These are phyloP conservation scores for Bombus superbus DNA, from an alignment of 1,140 invertebrate species.

Conservation along the genomic window DNA sequence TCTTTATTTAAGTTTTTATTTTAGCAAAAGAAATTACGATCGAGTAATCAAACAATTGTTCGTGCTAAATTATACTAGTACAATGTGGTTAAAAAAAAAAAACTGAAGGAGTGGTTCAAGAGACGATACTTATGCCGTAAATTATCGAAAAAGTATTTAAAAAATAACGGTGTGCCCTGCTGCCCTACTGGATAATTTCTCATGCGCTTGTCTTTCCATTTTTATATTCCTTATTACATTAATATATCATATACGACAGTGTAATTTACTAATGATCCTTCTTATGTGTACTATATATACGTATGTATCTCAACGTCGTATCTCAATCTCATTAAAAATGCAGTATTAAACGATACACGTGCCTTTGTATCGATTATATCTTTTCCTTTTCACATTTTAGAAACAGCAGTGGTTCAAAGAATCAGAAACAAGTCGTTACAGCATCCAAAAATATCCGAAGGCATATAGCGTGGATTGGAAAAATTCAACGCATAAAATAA, in stretches of 20 bases:
- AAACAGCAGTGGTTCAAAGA: no score
- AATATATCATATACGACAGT: no score
- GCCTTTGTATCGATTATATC: background rate
- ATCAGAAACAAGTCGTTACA: no score
- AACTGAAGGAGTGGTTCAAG: background rate
- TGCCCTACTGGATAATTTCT: background rate
- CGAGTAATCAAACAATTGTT: background rate
- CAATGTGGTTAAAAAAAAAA: no score
- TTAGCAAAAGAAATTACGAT: background rate
- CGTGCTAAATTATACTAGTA: background rate
- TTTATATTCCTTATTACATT: background rate
- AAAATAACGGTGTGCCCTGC: no score
- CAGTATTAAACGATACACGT: background rate
- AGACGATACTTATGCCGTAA: constrained; percentile 1
- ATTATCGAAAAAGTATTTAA: background rate
- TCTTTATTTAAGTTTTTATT: background rate
- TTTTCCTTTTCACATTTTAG: accelerated
- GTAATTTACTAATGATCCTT: background rate
- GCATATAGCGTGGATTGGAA: no score
- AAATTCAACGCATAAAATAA: background rate
- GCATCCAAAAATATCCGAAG: no score
- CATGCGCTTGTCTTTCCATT: background rate
- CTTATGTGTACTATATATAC: background rate
- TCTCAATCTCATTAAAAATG: background rate
- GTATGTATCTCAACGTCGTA: background rate